Base-by-base conservation (phyloP, 2,113 vertebrate genomes). In the Recurvirostra avosetta region DNA sequence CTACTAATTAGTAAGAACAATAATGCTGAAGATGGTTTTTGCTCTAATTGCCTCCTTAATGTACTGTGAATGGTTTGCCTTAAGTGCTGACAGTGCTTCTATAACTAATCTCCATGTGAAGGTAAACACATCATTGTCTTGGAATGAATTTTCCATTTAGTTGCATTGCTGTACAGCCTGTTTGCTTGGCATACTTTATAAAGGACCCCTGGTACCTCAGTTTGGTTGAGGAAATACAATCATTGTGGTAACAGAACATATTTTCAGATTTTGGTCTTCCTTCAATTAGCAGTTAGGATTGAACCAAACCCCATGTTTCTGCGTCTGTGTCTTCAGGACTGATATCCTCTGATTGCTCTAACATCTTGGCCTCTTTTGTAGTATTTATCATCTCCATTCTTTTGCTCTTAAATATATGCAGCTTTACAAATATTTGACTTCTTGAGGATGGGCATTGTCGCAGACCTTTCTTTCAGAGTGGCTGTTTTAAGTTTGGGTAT, bases 1-100 rank as follows among this genome's bases (percentile, higher is more conserved):
- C 89, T 86, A 71, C 93, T 98, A 97, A 98, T 98, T 98, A 94
- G 96, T 94, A 96, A 97, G 93, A 96, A 94, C 96, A 97, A 95
- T 97, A 97, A 97, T 94, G 95, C 91, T 97, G 95, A 91, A 95
- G 76, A 96, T 95, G 92, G 32, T 58, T 95, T 98, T 97, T 97
- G 82, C 96, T 97, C 80, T 94, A 97, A 97, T 96, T 97, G 97
- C 68, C 32, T 91, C 66, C 62, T 95, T 97, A 97, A 96, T 97
- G 92, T 96, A 91, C 86, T 93, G 94, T 95, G 89, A 96, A 95
- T 97, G 80, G 88, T 93, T 96, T 94, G 94, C 96, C 96, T 97
- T 96, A 97, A 97, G 94, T 98, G 96, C 94, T 97, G 97, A 97
- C 97, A 95, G 53, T 94, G 97, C 96, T 91, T 18, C 91, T 97